Percentiles rank a stretch among this genome's conserved stretches.
Conservation (phyloP, 2,888 invertebrate species). For the Nomada goodeniana region DNA sequence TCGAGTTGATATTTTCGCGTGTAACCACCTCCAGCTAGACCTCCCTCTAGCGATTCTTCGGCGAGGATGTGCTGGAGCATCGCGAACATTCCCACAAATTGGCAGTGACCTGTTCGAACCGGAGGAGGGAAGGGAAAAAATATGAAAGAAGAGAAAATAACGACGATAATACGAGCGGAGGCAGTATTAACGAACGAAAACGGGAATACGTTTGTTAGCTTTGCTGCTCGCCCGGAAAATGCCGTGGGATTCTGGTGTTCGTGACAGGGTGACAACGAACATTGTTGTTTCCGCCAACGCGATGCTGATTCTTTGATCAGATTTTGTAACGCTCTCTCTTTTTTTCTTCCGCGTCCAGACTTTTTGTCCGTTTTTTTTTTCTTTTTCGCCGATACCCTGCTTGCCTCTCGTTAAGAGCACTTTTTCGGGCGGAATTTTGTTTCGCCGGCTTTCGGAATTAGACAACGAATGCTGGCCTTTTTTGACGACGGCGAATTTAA, state of each 20-base stretch:
- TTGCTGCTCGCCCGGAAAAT: slow-evolving; percentile 22
- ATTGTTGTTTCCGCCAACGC: slow-evolving; percentile 18
- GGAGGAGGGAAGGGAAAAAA: not conserved
- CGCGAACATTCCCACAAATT: slow-evolving; percentile 73
- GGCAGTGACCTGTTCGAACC: slow-evolving; percentile 47
- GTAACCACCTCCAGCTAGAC: slow-evolving; percentile 77
- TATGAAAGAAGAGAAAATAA: slow-evolving; percentile 48
- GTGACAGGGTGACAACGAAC: slow-evolving; percentile 15
- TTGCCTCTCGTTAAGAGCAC: slow-evolving; percentile 3
- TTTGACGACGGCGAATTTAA: no score
- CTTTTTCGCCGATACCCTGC: not conserved
- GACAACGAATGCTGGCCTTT: no score
- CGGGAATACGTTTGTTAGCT: slow-evolving; percentile 41
- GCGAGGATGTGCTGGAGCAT: slow-evolving; percentile 44
- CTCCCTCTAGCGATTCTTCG: slow-evolving; percentile 69
- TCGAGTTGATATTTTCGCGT: slow-evolving; percentile 75
- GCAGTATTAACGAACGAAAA: slow-evolving; percentile 58
- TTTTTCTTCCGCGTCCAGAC: not conserved
- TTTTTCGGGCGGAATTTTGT: no score
- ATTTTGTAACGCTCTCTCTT: not conserved
- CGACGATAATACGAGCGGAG: slow-evolving; percentile 26
- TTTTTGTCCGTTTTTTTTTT: no score
- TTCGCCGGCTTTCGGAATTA: no score
- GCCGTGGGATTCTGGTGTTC: slow-evolving; percentile 12
- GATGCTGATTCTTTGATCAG: slow-evolving; percentile 15